Evolutionary conservation across 2,888 invertebrate species (phyloP), one percentile per base, ranked within the genome.

Genomic region (Dromius quadrimaculatus): DNA sequence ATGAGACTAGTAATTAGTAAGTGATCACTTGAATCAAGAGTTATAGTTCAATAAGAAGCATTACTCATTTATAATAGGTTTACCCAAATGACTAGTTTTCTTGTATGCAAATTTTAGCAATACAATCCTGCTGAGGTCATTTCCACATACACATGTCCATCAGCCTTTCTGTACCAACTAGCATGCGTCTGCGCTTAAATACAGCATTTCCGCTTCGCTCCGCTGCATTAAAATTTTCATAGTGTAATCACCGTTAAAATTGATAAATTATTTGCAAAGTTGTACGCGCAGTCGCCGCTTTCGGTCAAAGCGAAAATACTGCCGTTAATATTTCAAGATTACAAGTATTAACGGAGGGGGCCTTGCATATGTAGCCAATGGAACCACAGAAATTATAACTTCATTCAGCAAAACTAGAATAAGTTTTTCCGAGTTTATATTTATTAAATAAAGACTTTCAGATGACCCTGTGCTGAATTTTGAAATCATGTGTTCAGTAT

Each of bases 241-340:
- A 70, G 62, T 62, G 62, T 62, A 62, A 70, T 70, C 70, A 70
- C 61, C 61, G 70, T 70, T 62, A 70, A 62, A 70, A 70, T 62
- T 70, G 70, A 70, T 70, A 70, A 70, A 70, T 70, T 70, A 70
- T 70, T 70, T 47, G 70, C 62, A 28, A 62, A 70, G 47, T 66
- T 66, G 13, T 22, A 28, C 57, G 23, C 34, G 66, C 20, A 20
- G 38, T 22, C 38, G 23, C 22, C 23, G 23, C 54, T 17, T 17
- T 34, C 28, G 41, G 59, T 61, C 59, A 69, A 59, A 32, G 69
- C n/a, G 68, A 68, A 68, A 54, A 59, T 68, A 68, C 43, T 43
- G 19, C 11, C 41, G 54, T 66, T 66, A 66, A 66, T 66, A 66
- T 54, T 66, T 66, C 66, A 66, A 50, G 66, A 54, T 66, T 66